These are phyloP conservation scores for Drosophila longiperda DNA, from an alignment of 2,888 invertebrate genomes.

Conservation along the genomic window DNA sequence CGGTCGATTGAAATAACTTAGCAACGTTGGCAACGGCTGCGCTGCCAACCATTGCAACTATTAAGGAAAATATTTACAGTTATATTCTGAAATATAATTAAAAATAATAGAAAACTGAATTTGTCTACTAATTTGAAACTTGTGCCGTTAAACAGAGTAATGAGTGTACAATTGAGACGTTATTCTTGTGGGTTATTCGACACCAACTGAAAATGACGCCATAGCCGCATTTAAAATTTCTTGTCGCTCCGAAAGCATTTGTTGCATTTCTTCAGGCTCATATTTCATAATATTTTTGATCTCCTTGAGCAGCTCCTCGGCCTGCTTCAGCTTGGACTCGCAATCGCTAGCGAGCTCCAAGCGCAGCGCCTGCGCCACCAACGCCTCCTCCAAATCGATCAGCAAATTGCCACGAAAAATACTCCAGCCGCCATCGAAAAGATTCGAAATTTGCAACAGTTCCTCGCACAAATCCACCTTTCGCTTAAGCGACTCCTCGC, in stretches of 20 bases:
- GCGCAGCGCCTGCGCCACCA: slow-evolving; percentile 87
- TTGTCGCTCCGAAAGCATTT: slow-evolving; percentile 86
- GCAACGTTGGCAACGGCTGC: not conserved
- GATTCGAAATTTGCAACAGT: slow-evolving; percentile 88
- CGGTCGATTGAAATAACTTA: not conserved
- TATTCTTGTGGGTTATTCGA: not conserved
- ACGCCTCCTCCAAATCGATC: slow-evolving; percentile 88
- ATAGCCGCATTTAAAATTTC: slow-evolving; percentile 84
- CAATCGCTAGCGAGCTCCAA: slow-evolving; percentile 84
- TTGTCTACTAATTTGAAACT: not conserved
- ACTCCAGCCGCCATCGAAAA: slow-evolving; percentile 88
- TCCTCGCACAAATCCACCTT: slow-evolving; percentile 89
- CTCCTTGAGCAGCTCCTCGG: slow-evolving; percentile 87
- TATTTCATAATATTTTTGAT: slow-evolving; percentile 87
- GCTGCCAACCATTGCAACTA: slow-evolving; percentile 28
- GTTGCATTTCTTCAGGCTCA: slow-evolving; percentile 87
- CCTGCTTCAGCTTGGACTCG: slow-evolving; percentile 87
- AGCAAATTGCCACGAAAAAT: slow-evolving; percentile 88
- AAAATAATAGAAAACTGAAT: not conserved
- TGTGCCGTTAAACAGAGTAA: not conserved
- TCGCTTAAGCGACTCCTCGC: slow-evolving; percentile 86
- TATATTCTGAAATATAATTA: not conserved
- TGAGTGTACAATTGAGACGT: not conserved
- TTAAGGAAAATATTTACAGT: not conserved
- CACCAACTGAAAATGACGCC: slow-evolving; percentile 47